Evolutionary conservation across 2,888 invertebrate genomes (phyloP).

Genomic region (Dascillus cervinus): DNA sequence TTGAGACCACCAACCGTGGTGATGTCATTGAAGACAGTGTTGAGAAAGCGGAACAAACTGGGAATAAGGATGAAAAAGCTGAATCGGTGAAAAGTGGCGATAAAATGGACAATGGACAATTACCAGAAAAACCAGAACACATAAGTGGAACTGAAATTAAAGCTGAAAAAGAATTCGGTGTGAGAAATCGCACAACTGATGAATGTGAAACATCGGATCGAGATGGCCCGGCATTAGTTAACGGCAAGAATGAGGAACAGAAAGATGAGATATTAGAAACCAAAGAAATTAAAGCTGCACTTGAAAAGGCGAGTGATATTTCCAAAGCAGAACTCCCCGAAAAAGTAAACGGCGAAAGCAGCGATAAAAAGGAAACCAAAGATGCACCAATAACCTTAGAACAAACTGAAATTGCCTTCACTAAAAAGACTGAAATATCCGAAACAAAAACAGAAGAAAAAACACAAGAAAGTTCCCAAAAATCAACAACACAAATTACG

Average conservation of each 20-base stretch:
- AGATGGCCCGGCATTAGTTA: no score
- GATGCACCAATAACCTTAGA: neutral
- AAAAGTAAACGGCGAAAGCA: neutral
- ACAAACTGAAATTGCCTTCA: neutral
- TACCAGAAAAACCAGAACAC: neutral
- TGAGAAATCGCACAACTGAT: no score
- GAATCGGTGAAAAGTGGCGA: slow-evolving; percentile 6
- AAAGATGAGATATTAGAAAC: no score
- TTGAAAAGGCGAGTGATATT: neutral
- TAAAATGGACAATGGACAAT: slow-evolving; percentile 1
- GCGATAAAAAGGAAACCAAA: no score
- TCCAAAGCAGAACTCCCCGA: neutral
- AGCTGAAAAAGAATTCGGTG: no score
- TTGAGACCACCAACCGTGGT: slow-evolving; percentile 5
- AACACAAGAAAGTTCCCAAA: neutral
- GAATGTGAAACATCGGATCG: no score
- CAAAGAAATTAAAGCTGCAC: no score
- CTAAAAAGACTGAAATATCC: slow-evolving; percentile 1
- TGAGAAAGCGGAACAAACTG: no score
- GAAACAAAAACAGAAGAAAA: neutral
- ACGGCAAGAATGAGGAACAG: no score
- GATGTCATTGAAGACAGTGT: slow-evolving; percentile 10
- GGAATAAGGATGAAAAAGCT: no score
- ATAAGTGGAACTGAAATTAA: no score
- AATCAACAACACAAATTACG: slow-evolving; percentile 1